Percentiles rank a stretch among this genome's conserved stretches.
phyloP scores from a whole-genome alignment of 2,888 invertebrate genomes.

The Oscheius sp. region DNA sequence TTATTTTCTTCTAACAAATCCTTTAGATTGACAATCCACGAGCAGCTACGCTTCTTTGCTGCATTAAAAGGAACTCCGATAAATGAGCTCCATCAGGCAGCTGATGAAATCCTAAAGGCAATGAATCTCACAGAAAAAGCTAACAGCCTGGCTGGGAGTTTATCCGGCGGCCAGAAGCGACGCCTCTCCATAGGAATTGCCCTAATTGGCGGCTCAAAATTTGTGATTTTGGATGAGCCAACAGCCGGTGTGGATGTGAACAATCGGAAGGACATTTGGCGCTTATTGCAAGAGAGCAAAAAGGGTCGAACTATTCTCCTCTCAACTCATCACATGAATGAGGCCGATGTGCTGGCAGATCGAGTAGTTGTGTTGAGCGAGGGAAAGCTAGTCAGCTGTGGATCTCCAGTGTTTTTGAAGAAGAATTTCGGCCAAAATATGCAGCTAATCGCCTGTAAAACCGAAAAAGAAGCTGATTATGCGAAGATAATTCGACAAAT shows the following conservation, averaged over 20 bases:
- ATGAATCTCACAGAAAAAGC: conserved; percentile 78
- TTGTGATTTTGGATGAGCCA: conserved; percentile 70
- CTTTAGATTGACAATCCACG: conserved; percentile 79
- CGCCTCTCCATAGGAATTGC: conserved; percentile 88
- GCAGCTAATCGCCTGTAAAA: conserved; percentile 34
- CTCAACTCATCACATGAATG: conserved; percentile 75
- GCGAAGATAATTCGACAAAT: background rate
- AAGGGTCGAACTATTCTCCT: conserved; percentile 72
- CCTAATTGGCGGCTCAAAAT: conserved; percentile 80
- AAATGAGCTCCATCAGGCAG: conserved; percentile 75
- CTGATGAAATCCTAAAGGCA: conserved; percentile 74
- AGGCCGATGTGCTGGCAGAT: conserved; percentile 74
- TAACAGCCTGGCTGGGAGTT: background rate
- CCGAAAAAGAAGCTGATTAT: background rate
- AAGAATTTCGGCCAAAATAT: conserved; percentile 72
- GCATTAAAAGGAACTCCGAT: conserved; percentile 73
- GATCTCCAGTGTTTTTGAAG: conserved; percentile 73
- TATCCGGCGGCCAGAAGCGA: conserved; percentile 83
- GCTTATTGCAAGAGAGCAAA: conserved; percentile 75
- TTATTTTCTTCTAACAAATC: no score
- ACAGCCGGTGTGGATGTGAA: conserved; percentile 79
- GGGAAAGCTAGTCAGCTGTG: conserved; percentile 70
- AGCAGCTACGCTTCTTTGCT: conserved; percentile 78
- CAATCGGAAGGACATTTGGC: conserved; percentile 82
- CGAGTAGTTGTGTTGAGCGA: conserved; percentile 74